Evolutionary conservation across 2,888 invertebrate species (phyloP).

Genomic region (Plemyria rubiginata): DNA sequence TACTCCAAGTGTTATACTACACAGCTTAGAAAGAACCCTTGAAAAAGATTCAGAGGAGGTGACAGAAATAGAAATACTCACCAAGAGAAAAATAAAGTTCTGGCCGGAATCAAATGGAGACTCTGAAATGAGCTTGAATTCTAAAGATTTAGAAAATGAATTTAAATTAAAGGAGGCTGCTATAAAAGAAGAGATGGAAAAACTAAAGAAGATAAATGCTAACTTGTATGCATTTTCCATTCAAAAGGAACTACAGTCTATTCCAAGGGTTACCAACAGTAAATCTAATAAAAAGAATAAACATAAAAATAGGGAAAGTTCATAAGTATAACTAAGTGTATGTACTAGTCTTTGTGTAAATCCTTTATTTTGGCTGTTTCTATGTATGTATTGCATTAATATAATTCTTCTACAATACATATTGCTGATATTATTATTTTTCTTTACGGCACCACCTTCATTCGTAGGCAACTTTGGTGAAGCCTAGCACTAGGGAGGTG

Average conservation of each 20-base stretch:
- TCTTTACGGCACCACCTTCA: too few species aligned
- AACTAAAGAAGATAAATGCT: conserved; percentile 84
- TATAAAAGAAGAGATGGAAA: conserved; percentile 79
- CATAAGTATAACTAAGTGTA: background rate
- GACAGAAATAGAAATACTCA: conserved; percentile 73
- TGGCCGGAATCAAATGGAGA: conserved; percentile 61
- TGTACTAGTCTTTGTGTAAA: conserved; percentile 2
- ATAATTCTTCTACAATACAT: conserved; percentile 4
- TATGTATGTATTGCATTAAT: background rate
- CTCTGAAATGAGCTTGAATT: conserved; percentile 41
- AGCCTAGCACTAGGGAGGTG: too few species aligned
- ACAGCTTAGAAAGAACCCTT: conserved; percentile 86
- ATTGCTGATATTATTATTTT: background rate
- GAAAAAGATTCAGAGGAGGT: conserved; percentile 79
- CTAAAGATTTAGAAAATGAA: conserved; percentile 57
- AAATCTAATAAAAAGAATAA: conserved; percentile 58
- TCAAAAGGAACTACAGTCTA: conserved; percentile 69
- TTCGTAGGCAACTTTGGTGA: too few species aligned
- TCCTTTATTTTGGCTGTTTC: conserved; percentile 5
- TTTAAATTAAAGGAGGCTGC: conserved; percentile 59
- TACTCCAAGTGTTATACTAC: conserved; percentile 82
- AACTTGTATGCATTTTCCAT: conserved; percentile 84
- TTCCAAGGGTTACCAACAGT: conserved; percentile 45
- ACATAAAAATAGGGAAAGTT: conserved; percentile 40
- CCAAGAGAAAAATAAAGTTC: conserved; percentile 68